phyloP scores from a whole-genome alignment of 1,140 invertebrate species.

The Heliconius himera region DNA sequence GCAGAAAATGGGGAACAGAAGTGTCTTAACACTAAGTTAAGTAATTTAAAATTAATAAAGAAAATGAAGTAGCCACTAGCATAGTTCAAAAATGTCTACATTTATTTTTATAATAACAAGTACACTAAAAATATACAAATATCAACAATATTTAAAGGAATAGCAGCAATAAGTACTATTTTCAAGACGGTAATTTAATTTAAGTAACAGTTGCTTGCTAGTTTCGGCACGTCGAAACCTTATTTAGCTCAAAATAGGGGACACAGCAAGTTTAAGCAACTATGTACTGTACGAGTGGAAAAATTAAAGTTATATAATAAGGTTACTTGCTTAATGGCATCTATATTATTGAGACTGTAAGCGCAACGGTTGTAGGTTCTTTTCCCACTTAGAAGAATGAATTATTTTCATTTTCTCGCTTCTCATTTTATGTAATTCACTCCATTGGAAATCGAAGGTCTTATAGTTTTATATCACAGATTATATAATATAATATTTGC shows the following conservation, averaged over 20 bases:
- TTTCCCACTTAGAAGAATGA: neutral
- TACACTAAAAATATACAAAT: neutral
- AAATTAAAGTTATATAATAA: neutral
- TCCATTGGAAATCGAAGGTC: too few species aligned
- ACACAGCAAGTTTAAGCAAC: constrained; percentile 4
- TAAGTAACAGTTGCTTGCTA: neutral
- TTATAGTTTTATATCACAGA: too few species aligned
- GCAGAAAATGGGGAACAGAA: too few species aligned
- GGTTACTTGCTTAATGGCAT: neutral
- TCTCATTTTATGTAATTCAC: too few species aligned
- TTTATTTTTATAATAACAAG: too few species aligned
- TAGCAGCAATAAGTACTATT: neutral
- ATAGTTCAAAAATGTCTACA: too few species aligned
- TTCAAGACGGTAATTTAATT: neutral
- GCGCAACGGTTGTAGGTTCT: neutral
- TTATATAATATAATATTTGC: too few species aligned
- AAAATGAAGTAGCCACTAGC: too few species aligned
- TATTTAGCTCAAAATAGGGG: constrained; percentile 9
- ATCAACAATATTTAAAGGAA: neutral
- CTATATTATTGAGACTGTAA: neutral
- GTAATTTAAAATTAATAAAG: too few species aligned
- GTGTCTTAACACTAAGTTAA: too few species aligned
- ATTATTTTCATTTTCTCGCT: too few species aligned
- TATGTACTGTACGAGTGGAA: neutral
- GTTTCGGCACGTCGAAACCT: constrained; percentile 10